These are phyloP conservation scores for Notamacropus eugenii DNA, from an alignment of 2,797 vertebrate species.

Conservation along the genomic window DNA sequence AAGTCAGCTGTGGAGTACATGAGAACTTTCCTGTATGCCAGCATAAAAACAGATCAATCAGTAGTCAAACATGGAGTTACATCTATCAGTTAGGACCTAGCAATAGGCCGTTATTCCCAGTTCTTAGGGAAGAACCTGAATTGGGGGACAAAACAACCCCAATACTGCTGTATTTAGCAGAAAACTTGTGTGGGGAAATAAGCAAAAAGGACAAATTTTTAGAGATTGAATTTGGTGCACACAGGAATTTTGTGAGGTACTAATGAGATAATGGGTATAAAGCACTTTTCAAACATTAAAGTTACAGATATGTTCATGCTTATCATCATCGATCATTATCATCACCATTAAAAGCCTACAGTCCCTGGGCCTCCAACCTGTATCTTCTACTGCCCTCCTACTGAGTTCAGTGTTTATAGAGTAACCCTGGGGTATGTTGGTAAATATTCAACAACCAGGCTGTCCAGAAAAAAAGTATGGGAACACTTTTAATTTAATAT, in stretches of 20 bases:
- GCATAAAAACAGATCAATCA: background rate
- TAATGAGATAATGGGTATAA: background rate
- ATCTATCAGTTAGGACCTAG: background rate
- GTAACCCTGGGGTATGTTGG: background rate
- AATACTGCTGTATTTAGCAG: background rate
- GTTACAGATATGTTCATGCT: background rate
- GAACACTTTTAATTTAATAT: background rate
- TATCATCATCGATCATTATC: background rate
- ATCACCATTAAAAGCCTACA: background rate
- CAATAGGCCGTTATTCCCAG: background rate
- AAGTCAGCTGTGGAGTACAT: background rate
- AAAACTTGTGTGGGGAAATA: background rate
- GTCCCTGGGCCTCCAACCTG: background rate
- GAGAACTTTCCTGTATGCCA: background rate
- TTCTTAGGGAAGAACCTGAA: background rate
- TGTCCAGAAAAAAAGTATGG: background rate
- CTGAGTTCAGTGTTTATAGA: background rate
- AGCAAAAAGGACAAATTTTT: background rate
- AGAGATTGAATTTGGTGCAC: background rate
- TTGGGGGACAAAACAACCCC: background rate
- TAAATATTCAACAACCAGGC: background rate
- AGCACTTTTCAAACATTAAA: background rate
- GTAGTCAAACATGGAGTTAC: background rate
- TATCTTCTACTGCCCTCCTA: background rate
- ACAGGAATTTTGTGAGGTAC: background rate